These are phyloP conservation scores for Montifringilla adamsi DNA, from an alignment of 2,113 vertebrate genomes.

Conservation along the genomic window DNA sequence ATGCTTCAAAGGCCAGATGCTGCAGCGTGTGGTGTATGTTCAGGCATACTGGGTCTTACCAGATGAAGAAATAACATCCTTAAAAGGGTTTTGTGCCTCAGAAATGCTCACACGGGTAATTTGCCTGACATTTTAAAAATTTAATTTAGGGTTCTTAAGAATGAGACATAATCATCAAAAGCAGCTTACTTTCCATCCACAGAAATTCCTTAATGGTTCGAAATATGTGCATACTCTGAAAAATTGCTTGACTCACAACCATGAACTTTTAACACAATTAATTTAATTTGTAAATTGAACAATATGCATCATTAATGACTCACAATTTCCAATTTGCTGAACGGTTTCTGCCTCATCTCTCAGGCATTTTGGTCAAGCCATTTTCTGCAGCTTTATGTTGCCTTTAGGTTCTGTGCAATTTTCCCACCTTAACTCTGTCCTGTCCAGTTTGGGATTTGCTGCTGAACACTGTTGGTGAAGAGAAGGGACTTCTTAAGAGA, in stretches of 20 bases:
- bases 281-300: slow-evolving; percentile 59
- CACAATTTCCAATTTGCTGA: slow-evolving; percentile 33
- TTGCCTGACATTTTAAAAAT: slow-evolving; percentile 61
- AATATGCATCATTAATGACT: slow-evolving; percentile 65
- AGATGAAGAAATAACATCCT: slow-evolving; percentile 26
- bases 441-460: background rate
- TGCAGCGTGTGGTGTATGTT: background rate
- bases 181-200: slow-evolving; percentile 22
- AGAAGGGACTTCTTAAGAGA: fast-evolving
- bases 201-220: slow-evolving; percentile 43
- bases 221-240: background rate
- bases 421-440: background rate
- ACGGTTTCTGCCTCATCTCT: background rate
- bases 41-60: background rate
- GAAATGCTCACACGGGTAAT: background rate
- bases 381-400: background rate
- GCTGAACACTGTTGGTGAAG: background rate
- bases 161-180: slow-evolving; percentile 56
- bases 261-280: slow-evolving; percentile 58
- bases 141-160: slow-evolving; percentile 56
- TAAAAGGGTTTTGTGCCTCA: slow-evolving; percentile 34
- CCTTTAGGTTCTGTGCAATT: background rate
- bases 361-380: background rate
- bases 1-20: slow-evolving; percentile 10
- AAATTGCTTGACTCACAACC: slow-evolving; percentile 38